Evolutionary conservation across 2,113 vertebrate species (phyloP), one percentile per base, ranked within the genome.

Genomic region (Lichenostomus cassidix): DNA sequence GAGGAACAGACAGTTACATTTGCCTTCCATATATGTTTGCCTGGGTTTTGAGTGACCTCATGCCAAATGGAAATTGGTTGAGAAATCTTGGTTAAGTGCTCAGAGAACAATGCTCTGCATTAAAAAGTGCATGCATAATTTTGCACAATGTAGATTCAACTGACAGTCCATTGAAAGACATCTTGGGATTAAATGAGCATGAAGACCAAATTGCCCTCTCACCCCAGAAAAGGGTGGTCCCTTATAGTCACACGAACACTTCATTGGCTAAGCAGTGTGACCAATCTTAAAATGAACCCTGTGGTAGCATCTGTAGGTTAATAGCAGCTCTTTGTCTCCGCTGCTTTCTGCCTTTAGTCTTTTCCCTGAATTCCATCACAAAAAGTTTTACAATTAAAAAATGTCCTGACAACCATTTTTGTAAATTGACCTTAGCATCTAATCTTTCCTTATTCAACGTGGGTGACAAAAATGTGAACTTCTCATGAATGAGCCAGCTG

Each of bases 121-220:
- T 98, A 98, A 98, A 98, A 98, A 98, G 97, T 98, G 98, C 98
- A 98, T 98, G 97, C 98, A 98, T 98, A 98, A 98, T 98, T 98
- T 97, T 98, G 97, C 98, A 98, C 98, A 98, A 98, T 98, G 98
- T 98, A 98, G 97, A 96, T 97, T 97, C 97, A 97, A 97, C 97
- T 97, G 97, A 97, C 96, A 96, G 97, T 97, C 98, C 96, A 98
- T 98, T 98, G 98, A 98, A 97, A 98, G 97, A 97, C 86, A 84
- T 97, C 96, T 97, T 92, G 86, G 97, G 96, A 98, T 98, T 98
- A 98, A 98, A 98, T 97, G 97, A 98, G 98, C 98, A 98, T 98
- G 97, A 97, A 98, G 98, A 98, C 97, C 98, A 98, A 97, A 97
- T 97, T 98, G 97, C 98, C 98, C 98, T 98, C 97, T 98, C 97